phyloP scores from a whole-genome alignment of 2,797 vertebrate genomes.

The Anas flavirostris region DNA sequence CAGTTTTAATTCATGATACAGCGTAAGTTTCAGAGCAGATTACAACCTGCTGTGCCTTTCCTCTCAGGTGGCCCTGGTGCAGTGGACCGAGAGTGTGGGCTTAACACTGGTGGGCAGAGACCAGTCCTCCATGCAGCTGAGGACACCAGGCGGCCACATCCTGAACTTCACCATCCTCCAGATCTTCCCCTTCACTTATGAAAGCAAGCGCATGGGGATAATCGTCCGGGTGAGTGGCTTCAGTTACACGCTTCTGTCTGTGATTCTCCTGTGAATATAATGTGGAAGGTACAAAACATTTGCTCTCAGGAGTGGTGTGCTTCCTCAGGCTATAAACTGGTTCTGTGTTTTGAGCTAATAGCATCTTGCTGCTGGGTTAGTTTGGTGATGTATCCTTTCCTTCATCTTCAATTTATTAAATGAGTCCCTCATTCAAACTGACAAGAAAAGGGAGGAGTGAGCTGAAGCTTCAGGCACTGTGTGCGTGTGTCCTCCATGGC shows the following conservation, averaged over 20 bases:
- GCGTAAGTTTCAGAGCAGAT: background rate
- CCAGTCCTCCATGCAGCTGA: slow-evolving; percentile 97
- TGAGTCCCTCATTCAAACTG: background rate
- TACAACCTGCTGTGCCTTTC: background rate
- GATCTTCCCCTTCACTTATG: slow-evolving; percentile 98
- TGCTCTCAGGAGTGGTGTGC: background rate
- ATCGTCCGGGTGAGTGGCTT: slow-evolving; percentile 89
- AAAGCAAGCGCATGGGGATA: slow-evolving; percentile 99
- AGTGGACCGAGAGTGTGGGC: slow-evolving; percentile 98
- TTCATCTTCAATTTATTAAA: background rate
- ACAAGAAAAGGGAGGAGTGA: background rate
- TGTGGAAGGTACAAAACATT: rapidly evolving
- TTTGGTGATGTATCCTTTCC: background rate
- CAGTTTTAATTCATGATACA: background rate
- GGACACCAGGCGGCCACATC: slow-evolving; percentile 98
- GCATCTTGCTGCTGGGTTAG: background rate
- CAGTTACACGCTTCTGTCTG: rapidly evolving
- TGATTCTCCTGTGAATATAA: rapidly evolving
- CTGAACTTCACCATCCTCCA: slow-evolving; percentile 98
- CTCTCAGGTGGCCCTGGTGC: slow-evolving; percentile 94
- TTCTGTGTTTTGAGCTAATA: background rate
- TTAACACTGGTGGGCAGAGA: slow-evolving; percentile 95
- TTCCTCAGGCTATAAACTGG: background rate
- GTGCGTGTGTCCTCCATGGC: background rate
- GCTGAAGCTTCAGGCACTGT: background rate